These are phyloP conservation scores for Caenorhabditis auriculariae DNA, from an alignment of 2,888 invertebrate genomes.

Conservation along the genomic window DNA sequence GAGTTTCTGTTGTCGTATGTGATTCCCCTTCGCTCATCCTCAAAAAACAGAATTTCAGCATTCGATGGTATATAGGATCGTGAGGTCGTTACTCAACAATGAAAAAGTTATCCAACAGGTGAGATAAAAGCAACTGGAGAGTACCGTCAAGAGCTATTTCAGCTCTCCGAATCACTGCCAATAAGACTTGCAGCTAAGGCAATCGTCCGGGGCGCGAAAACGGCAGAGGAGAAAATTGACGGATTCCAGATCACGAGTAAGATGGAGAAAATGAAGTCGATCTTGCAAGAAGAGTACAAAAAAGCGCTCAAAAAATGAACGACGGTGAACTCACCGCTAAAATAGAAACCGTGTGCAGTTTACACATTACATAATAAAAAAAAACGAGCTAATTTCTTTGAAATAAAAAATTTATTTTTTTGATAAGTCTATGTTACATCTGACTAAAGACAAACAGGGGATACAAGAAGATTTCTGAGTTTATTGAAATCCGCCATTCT, in stretches of 20 bases:
- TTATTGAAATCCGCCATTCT: conserved; percentile 53
- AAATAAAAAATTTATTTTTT: conserved; percentile 4
- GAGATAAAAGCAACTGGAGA: not conserved
- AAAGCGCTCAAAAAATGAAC: conserved; percentile 39
- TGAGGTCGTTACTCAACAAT: conserved; percentile 37
- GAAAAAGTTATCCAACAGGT: conserved; percentile 39
- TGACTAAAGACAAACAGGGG: too few relatives aligned
- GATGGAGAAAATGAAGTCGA: conserved; percentile 22
- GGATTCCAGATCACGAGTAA: conserved; percentile 24
- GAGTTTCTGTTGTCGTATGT: not conserved
- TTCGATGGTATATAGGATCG: conserved; percentile 26
- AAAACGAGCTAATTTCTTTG: not conserved
- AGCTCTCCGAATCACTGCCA: conserved; percentile 41
- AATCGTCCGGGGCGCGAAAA: conserved; percentile 35
- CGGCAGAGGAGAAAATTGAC: conserved; percentile 31
- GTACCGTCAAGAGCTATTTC: conserved; percentile 4
- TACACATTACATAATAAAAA: not conserved
- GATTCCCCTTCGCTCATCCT: not conserved
- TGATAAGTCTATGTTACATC: too few relatives aligned
- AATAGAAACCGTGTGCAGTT: not conserved
- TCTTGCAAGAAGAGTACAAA: conserved; percentile 40
- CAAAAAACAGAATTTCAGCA: not conserved
- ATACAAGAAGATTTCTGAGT: conserved; percentile 2
- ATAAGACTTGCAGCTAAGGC: conserved; percentile 33
- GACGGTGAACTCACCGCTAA: not conserved